These are phyloP conservation scores for Gambelia wislizenii DNA, from an alignment of 2,797 vertebrate genomes.

Conservation along the genomic window DNA sequence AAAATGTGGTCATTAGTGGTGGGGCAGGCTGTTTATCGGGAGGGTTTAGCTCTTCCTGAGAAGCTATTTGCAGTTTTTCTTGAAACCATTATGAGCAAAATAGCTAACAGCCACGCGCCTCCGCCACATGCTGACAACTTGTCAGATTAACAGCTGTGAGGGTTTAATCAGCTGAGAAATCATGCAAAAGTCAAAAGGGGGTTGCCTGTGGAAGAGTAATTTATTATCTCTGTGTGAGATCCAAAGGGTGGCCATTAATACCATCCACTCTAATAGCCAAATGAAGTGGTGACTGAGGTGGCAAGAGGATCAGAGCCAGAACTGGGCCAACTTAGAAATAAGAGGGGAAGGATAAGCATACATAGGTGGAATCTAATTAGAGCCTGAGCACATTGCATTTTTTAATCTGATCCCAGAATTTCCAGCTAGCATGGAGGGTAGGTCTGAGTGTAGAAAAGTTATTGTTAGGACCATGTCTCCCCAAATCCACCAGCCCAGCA, in stretches of 20 bases:
- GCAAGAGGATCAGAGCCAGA: neutral
- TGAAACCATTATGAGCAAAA: conserved; percentile 5
- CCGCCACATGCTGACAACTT: conserved; percentile 44
- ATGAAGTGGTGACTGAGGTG: rapidly evolving
- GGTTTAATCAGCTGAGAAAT: conserved; percentile 48
- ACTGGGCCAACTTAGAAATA: neutral
- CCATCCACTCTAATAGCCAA: neutral
- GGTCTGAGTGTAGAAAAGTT: too few species aligned
- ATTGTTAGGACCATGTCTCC: neutral
- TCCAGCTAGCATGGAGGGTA: neutral
- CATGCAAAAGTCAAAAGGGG: neutral
- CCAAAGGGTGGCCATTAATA: rapidly evolving
- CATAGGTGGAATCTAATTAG: too few species aligned
- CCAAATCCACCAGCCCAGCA: neutral
- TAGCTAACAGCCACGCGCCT: conserved; percentile 54
- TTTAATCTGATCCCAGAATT: neutral
- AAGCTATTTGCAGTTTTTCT: neutral
- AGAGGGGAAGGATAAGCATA: too few species aligned
- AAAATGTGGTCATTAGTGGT: neutral
- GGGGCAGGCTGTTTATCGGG: conserved; percentile 48
- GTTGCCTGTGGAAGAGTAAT: neutral
- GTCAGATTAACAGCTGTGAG: conserved; percentile 60
- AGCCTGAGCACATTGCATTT: neutral
- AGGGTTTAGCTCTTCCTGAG: neutral
- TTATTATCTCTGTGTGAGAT: neutral